Percentiles rank a stretch among this genome's conserved stretches.
Evolutionary conservation across 2,113 vertebrate genomes (phyloP).

Genomic region (Platysteira castanea): DNA sequence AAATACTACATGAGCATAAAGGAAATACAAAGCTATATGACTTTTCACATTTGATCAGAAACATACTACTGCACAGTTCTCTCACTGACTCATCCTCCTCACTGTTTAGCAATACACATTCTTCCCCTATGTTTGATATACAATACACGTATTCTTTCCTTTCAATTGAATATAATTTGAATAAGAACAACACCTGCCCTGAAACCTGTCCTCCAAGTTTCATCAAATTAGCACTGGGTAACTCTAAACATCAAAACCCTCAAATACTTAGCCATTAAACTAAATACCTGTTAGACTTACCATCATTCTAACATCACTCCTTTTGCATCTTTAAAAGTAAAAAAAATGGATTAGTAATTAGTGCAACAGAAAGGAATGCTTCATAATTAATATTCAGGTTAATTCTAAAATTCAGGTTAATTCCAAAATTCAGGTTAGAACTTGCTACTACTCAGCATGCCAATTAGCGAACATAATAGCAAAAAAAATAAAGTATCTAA

Average conservation of each 20-base stretch:
- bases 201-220: neutral
- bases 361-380: slow-evolving; percentile 55
- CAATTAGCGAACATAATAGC: neutral
- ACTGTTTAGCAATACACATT: neutral
- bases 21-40: neutral
- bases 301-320: slow-evolving; percentile 81
- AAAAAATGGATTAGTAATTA: slow-evolving; percentile 70
- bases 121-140: neutral
- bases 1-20: neutral
- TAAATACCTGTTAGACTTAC: slow-evolving; percentile 64
- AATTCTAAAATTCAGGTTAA: neutral
- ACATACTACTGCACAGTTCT: neutral
- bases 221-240: neutral
- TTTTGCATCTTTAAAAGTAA: slow-evolving; percentile 80
- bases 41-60: neutral
- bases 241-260: neutral
- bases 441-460: slow-evolving; percentile 9
- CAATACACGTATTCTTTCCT: neutral
- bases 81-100: neutral
- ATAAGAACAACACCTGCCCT: neutral
- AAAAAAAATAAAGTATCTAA: neutral
- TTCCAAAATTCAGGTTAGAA: neutral
- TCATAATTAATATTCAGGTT: slow-evolving; percentile 27
- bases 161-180: neutral
- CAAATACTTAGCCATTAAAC: neutral